Conservation (phyloP, 2,888 invertebrate genomes). For the Troides aeacus region DNA sequence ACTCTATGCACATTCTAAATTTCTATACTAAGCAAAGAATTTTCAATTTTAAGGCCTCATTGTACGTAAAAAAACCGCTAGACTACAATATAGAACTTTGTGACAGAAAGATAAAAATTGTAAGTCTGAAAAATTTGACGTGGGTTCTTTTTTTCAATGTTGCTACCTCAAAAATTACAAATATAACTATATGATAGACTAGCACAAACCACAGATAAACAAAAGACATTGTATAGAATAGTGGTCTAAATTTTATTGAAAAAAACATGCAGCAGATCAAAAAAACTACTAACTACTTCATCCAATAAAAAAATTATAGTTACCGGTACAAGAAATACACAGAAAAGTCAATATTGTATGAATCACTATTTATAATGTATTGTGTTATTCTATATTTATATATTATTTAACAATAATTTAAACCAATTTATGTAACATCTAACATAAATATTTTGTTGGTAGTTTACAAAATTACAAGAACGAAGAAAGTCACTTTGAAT, state of each 20-base stretch:
- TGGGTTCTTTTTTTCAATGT: conserved; percentile 35
- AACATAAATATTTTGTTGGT: no score
- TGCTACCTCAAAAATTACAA: conserved; percentile 14
- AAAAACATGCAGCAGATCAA: no score
- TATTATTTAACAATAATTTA: no score
- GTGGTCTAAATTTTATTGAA: background rate
- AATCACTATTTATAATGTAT: no score
- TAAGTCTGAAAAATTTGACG: conserved; percentile 58
- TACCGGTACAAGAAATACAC: no score
- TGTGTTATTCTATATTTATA: no score
- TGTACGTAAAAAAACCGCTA: conserved; percentile 59
- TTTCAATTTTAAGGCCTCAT: conserved; percentile 64
- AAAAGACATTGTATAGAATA: background rate
- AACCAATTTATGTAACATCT: no score
- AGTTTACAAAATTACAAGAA: no score
- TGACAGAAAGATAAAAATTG: conserved; percentile 58
- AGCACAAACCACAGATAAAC: background rate
- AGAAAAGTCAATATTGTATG: no score
- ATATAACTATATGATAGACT: background rate
- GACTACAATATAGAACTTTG: conserved; percentile 49
- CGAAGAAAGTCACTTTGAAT: no score
- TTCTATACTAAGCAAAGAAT: conserved; percentile 46
- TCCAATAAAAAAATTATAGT: no score
- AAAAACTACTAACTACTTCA: no score
- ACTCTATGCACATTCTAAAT: conserved; percentile 73